A percentile compares a stretch with the other conserved stretches of the same genome.
Evolutionary conservation across 1,140 invertebrate genomes (phyloP).

Genomic region (Drosophila navojoa): DNA sequence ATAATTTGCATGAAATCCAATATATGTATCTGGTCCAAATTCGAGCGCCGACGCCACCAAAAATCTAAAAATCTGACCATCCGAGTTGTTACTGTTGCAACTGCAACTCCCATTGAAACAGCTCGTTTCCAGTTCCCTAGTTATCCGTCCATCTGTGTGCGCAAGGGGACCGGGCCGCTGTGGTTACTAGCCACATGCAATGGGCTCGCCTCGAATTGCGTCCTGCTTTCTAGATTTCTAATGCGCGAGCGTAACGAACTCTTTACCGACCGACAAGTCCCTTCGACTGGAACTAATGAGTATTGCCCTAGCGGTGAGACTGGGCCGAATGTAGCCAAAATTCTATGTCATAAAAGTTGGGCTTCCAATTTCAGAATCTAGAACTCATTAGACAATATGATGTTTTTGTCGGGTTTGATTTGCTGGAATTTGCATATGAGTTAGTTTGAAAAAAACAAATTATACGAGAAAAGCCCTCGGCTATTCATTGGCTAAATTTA

Average conservation of each 20-base stretch:
- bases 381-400: too few relatives aligned
- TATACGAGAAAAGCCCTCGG: too few relatives aligned
- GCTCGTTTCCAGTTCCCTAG: conserved; percentile 21
- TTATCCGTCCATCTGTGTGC: conserved; percentile 39
- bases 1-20: conserved; percentile 47
- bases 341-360: conserved; percentile 3
- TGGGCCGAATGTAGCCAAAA: conserved; percentile 31
- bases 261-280: conserved; percentile 27
- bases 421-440: too few relatives aligned
- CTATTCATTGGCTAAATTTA: too few relatives aligned
- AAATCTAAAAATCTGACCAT: conserved; percentile 40
- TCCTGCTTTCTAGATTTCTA: conserved; percentile 37
- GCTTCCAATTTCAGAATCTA: too few relatives aligned
- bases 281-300: conserved; percentile 46
- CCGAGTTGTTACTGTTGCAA: conserved; percentile 17
- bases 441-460: too few relatives aligned
- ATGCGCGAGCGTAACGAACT: conserved; percentile 36
- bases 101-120: conserved; percentile 5
- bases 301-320: conserved; percentile 33
- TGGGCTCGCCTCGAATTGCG: conserved; percentile 14
- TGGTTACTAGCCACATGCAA: conserved; percentile 9
- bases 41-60: neutral
- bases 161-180: conserved; percentile 5
- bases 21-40: conserved; percentile 26
- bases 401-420: too few relatives aligned